Base-by-base conservation (phyloP, 35 echinoderm and acorn worm genomes). In the Ophioderma brevispina region DNA sequence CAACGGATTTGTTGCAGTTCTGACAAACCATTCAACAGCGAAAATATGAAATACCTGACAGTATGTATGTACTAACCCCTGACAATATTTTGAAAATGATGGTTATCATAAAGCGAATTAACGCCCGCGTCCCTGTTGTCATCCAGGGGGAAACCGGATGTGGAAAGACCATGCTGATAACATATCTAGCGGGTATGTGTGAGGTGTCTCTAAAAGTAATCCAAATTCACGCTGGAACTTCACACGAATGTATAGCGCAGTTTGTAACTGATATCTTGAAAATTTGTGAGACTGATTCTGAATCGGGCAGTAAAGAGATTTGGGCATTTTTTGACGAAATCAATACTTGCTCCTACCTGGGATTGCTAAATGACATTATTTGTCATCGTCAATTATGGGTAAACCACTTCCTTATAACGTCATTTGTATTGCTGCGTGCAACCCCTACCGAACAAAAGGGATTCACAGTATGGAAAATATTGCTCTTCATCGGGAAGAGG, bases 51-150 rank as follows among this genome's bases (percentile, higher is more conserved):
- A 31, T 35, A 32, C 56, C 75, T 19, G 36, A 38, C 2, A 64
- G 32, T 30, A 37, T 28, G 25, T 87, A 87, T 39, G 85, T 64
- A 38, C 23, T 87, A 10, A 87, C 85, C 8, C 85, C 85, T 40
- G 85, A 87, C 37, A 87, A 87, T 38, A 39, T 87, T 31, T 36
- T 87, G 75, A 87, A 87, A 64, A 87, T 87, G 85, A 40, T 87
- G 31, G 77, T 87, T 21, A 78, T 87, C 40, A 33, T 75, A 1
- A 87, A 78, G 64, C 11, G 75, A 39, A 76, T 87, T 32, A 78
- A 87, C n/a, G 63, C 85, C 19, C 64, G 76, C 30, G 36, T 87
- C 31, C 85, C 85, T 23, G 85, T 87, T 41, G 38, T 87, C 39
- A 78, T 87, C 21, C 63, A 70, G 70, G 85, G 85, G 37, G 85